Evolutionary conservation across 2,797 vertebrate genomes (phyloP).

Genomic region (Erethizon dorsatum): DNA sequence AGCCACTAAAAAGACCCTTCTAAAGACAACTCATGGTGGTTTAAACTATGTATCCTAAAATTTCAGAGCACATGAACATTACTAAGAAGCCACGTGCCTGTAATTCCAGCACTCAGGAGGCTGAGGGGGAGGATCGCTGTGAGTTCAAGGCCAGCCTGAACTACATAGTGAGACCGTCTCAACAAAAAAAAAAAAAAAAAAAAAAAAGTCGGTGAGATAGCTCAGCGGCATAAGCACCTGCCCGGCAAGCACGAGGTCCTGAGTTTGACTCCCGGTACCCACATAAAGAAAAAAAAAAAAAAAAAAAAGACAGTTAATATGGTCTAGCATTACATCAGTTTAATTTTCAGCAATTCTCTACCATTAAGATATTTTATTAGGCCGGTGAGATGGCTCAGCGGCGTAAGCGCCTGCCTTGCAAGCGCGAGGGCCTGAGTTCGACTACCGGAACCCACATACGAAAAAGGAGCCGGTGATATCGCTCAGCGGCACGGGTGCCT

Average conservation of each 20-base stretch:
- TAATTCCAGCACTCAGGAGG: not conserved
- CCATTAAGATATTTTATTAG: not conserved
- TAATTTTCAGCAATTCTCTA: not conserved
- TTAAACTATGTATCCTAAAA: not conserved
- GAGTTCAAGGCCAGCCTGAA: not conserved
- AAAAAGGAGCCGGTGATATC: too few relatives aligned
- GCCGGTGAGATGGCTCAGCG: too few relatives aligned
- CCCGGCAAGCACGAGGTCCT: too few relatives aligned
- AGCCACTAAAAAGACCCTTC: not conserved
- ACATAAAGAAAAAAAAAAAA: not conserved
- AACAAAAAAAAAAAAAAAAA: not conserved
- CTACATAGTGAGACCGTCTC: not conserved
- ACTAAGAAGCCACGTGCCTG: not conserved
- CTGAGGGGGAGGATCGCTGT: not conserved
- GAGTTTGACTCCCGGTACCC: too few relatives aligned
- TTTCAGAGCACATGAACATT: not conserved
- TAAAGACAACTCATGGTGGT: not conserved
- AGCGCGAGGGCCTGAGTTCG: too few relatives aligned
- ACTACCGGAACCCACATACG: too few relatives aligned
- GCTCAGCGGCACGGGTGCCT: too few relatives aligned
- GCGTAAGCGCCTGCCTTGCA: too few relatives aligned
- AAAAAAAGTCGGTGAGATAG: not conserved
- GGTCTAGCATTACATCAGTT: not conserved
- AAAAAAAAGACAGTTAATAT: not conserved
- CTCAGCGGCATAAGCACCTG: too few relatives aligned